These are phyloP conservation scores for Platichthys flesus DNA, from an alignment of 2,113 vertebrate species.

Conservation along the genomic window DNA sequence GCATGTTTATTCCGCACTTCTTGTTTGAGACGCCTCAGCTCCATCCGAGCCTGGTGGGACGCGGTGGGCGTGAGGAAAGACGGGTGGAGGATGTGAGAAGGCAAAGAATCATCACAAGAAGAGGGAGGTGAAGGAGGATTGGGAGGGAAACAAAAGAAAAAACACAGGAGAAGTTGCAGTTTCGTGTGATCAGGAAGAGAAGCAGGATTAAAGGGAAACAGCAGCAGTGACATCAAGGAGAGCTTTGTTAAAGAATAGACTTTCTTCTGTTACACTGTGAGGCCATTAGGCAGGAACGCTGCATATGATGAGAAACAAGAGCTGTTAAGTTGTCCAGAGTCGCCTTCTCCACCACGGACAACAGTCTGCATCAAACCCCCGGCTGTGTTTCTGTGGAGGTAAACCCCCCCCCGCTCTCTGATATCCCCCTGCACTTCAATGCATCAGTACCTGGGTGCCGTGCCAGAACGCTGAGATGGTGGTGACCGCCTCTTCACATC, in stretches of 20 bases:
- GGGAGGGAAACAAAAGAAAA: background rate
- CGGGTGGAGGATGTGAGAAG: constrained; percentile 51
- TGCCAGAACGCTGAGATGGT: constrained; percentile 95
- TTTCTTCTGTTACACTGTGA: constrained; percentile 16
- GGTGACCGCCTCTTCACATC: constrained; percentile 92
- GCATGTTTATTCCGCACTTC: constrained; percentile 94
- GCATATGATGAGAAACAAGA: background rate
- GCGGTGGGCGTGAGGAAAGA: constrained; percentile 76
- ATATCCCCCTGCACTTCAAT: constrained; percentile 7
- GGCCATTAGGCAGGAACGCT: constrained; percentile 29
- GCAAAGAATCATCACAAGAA: constrained; percentile 19
- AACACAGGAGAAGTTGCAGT: constrained; percentile 28
- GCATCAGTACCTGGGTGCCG: constrained; percentile 89
- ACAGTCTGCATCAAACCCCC: constrained; percentile 6
- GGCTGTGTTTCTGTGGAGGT: background rate
- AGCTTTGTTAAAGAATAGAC: constrained; percentile 36
- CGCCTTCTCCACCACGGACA: background rate
- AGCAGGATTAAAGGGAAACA: constrained; percentile 42
- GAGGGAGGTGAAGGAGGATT: constrained; percentile 37
- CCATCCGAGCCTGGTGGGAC: constrained; percentile 89
- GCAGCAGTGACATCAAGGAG: constrained; percentile 40
- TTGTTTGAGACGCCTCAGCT: constrained; percentile 96
- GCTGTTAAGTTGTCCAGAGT: constrained; percentile 18
- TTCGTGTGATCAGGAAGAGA: constrained; percentile 61
- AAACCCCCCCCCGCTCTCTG: constrained; percentile 4